A percentile compares a stretch with the other conserved stretches of the same genome.
Conservation (phyloP, 1,140 invertebrate species). For the Drosophila seguyi region DNA sequence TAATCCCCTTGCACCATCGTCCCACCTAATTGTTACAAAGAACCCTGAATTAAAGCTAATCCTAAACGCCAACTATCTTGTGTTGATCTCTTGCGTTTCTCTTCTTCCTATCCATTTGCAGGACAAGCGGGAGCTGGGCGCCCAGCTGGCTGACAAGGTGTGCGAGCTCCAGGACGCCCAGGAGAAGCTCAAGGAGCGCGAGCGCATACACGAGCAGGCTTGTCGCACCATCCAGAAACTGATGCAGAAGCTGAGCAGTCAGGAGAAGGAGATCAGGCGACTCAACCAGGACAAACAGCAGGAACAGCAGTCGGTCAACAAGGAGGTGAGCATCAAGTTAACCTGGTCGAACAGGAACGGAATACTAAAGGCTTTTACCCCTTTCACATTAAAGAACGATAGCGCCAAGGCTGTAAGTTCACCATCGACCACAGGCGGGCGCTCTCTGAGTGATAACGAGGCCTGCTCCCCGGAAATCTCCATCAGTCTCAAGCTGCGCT, state of each 20-base stretch:
- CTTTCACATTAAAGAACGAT: slow-evolving; percentile 31
- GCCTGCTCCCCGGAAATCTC: slow-evolving; percentile 49
- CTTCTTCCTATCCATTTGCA: slow-evolving; percentile 32
- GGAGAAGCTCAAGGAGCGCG: slow-evolving; percentile 65
- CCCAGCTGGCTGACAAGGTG: slow-evolving; percentile 67
- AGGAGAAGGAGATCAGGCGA: slow-evolving; percentile 66
- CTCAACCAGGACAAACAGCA: slow-evolving; percentile 40
- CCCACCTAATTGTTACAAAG: slow-evolving; percentile 12
- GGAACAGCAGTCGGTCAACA: slow-evolving; percentile 19
- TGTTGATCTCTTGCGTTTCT: slow-evolving; percentile 4
- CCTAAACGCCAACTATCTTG: slow-evolving; percentile 1
- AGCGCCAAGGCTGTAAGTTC: slow-evolving; percentile 9
- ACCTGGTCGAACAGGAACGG: neutral
- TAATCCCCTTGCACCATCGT: neutral
- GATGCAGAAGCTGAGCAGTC: slow-evolving; percentile 72
- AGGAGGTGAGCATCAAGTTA: slow-evolving; percentile 20
- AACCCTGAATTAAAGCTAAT: slow-evolving; percentile 14
- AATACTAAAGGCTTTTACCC: neutral
- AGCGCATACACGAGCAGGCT: slow-evolving; percentile 69
- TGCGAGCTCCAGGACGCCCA: slow-evolving; percentile 73
- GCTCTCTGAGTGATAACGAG: slow-evolving; percentile 72
- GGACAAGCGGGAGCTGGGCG: slow-evolving; percentile 35
- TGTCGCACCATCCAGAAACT: slow-evolving; percentile 78
- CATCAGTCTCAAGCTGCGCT: slow-evolving; percentile 61
- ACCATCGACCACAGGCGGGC: slow-evolving; percentile 22